These are phyloP conservation scores for Ecliptopera silaceata DNA, from an alignment of 2,888 invertebrate genomes.

Conservation along the genomic window DNA sequence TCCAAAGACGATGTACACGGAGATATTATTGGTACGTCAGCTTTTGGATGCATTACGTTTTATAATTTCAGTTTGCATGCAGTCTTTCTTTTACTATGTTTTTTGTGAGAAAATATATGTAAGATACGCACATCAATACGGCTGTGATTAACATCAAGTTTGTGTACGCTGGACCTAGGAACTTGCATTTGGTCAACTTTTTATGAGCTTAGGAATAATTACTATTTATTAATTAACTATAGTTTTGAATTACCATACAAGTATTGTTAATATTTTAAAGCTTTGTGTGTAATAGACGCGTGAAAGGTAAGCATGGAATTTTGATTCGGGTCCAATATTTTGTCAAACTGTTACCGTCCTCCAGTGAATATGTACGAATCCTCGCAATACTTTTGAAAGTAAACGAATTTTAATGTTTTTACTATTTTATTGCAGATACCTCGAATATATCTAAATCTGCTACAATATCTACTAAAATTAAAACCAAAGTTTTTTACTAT, in stretches of 20 bases:
- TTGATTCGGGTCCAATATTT: constrained; percentile 54
- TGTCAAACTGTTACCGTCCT: constrained; percentile 65
- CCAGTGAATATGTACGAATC: constrained; percentile 53
- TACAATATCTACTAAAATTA: not conserved
- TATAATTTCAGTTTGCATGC: constrained; percentile 34
- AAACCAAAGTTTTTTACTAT: constrained; percentile 8
- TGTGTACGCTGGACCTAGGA: constrained; percentile 52
- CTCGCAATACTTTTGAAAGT: constrained; percentile 18
- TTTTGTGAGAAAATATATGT: constrained; percentile 42
- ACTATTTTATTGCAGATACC: constrained; percentile 38
- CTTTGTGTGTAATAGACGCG: constrained; percentile 58
- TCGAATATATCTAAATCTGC: constrained; percentile 35
- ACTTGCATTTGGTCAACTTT: constrained; percentile 64
- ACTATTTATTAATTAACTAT: constrained; percentile 54
- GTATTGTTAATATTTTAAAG: constrained; percentile 70
- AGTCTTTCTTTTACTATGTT: constrained; percentile 48
- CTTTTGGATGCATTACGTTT: constrained; percentile 22
- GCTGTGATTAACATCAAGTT: constrained; percentile 71
- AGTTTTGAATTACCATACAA: constrained; percentile 68
- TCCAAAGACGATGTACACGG: constrained; percentile 7
- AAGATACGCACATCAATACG: constrained; percentile 73
- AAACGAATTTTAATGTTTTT: constrained; percentile 14
- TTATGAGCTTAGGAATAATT: constrained; percentile 39
- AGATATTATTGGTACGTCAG: not conserved
- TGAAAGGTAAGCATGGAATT: constrained; percentile 46